These are phyloP conservation scores for Argyrosomus regius DNA, from an alignment of 2,797 vertebrate genomes.

Conservation along the genomic window DNA sequence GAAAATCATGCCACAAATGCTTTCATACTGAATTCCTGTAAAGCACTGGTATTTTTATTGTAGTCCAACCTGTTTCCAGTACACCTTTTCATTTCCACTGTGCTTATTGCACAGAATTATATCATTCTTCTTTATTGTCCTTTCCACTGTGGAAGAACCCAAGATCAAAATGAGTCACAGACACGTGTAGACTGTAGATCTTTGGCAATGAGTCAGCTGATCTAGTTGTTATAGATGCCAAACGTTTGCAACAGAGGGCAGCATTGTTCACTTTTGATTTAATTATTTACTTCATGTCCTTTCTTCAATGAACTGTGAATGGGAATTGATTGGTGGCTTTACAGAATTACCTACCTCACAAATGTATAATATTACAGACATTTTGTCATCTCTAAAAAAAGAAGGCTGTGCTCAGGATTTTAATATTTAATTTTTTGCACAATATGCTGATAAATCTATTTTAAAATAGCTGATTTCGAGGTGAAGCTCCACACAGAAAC, in stretches of 20 bases:
- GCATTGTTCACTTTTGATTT: conserved; percentile 29
- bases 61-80: background rate
- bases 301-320: background rate
- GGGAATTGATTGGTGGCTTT: background rate
- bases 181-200: too few relatives aligned
- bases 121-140: background rate
- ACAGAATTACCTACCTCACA: background rate
- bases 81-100: background rate
- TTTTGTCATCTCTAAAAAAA: conserved; percentile 1
- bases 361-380: background rate
- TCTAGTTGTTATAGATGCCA: conserved; percentile 13
- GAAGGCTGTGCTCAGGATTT: background rate
- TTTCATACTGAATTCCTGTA: background rate
- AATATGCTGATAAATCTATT: background rate
- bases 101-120: background rate
- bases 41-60: background rate
- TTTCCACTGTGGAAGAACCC: background rate
- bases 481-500: background rate
- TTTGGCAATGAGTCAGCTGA: background rate
- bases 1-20: background rate
- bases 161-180: background rate
- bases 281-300: background rate
- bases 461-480: background rate
- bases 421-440: background rate
- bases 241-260: conserved; percentile 48